These are phyloP conservation scores for Pangasius larnaudii DNA, from an alignment of 2,797 vertebrate genomes.

Conservation along the genomic window DNA sequence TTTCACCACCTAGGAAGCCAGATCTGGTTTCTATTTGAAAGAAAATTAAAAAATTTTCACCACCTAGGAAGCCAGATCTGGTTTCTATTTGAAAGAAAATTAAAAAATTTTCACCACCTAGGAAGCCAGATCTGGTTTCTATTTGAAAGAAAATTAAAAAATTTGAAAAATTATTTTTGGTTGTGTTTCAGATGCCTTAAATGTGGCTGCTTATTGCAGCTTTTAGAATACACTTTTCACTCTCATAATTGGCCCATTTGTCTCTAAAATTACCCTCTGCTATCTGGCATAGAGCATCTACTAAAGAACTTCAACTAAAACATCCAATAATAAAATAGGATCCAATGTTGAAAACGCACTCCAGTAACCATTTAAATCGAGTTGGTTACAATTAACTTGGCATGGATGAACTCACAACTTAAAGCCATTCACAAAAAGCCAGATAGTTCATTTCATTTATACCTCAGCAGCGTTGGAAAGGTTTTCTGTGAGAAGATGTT, in stretches of 20 bases:
- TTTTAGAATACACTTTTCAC: neutral
- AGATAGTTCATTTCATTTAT: neutral
- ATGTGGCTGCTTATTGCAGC: neutral
- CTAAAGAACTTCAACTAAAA: neutral
- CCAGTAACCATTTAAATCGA: neutral
- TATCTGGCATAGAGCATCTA: neutral
- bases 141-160: neutral
- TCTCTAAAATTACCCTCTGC: constrained; percentile 3
- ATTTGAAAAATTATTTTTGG: neutral
- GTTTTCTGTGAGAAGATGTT: neutral
- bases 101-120: neutral
- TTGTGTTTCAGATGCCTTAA: neutral
- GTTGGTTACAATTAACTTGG: too few species aligned
- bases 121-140: neutral
- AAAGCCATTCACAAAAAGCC: neutral
- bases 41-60: neutral
- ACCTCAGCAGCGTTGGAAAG: too few species aligned
- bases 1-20: neutral
- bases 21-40: neutral
- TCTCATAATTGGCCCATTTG: neutral
- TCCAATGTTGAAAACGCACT: neutral
- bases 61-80: neutral
- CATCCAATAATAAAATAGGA: neutral
- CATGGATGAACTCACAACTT: neutral
- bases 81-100: neutral